Base-by-base conservation (phyloP, 1,140 invertebrate species). In the Drosophila asahinai region DNA sequence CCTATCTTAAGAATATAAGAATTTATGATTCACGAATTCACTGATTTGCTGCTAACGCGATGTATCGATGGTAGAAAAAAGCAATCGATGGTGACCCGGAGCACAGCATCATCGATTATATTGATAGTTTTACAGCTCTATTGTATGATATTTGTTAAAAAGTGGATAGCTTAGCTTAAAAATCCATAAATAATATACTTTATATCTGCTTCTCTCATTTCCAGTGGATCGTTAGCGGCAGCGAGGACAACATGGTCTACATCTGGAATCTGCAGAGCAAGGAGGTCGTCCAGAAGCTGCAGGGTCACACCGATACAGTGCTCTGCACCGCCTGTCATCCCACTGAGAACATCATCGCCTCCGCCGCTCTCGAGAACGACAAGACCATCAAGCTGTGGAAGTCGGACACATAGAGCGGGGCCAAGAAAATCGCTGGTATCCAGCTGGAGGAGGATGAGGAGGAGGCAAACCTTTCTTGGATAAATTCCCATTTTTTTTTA, bases 241-340 rank as follows among this genome's bases (percentile, higher is more conserved):
- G 99, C n/a, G 99, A 99, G 94, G 99, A 99, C 93, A 98, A 99
- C 92, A 95, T 98, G 94, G 98, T 99, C 4, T 99, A 99, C 91
- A 99, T 99, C 83, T 99, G 99, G 99, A 99, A 99, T 95, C 94
- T 99, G 61, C 99, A 99, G 93, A 99, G 98, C 17, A 99, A 99
- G 94, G 99, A 99, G 94, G 97, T 99, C 76, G 99, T 99, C 52
- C 99, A 99, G 94, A 98, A 98, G 94, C 93, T 99, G 62, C 96
- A 97, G 90, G 99, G 99, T 4, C 99, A 99, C 93, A 98, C 98
- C 91, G 99, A 99, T 95, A 98, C 99, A 5, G 99, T 99, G 12
- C 94, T 99, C 6, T 99, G 98, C 91, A 99, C 98, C 38, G 98
- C 99, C 2, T 99, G 99, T 94, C 99, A 99, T 94, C 99, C 99